Percentiles rank a stretch among this genome's conserved stretches.
Evolutionary conservation across 2,797 vertebrate genomes (phyloP).

Genomic region (Merluccius polli): DNA sequence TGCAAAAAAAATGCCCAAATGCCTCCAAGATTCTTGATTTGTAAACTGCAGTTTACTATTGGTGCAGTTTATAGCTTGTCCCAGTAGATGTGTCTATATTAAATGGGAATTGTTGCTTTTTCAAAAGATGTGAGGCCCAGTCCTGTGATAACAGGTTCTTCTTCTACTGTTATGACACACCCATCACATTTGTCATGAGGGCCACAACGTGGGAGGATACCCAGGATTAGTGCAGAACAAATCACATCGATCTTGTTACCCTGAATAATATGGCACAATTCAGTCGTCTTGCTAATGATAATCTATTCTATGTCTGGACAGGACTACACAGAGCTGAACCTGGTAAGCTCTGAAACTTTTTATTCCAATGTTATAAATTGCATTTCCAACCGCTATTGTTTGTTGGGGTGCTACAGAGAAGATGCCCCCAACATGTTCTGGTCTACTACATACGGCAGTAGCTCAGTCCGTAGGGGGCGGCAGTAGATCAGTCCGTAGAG

Average conservation of each 20-base stretch:
- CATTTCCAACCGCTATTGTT: too few species aligned
- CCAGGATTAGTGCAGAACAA: not conserved
- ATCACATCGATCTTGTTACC: not conserved
- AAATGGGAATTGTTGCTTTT: not conserved
- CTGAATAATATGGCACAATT: not conserved
- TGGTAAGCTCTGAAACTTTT: not conserved
- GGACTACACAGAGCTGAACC: not conserved
- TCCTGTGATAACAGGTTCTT: not conserved
- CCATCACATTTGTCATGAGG: not conserved
- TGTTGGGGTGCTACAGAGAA: not conserved
- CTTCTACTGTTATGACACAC: not conserved
- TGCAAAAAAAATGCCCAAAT: too few species aligned
- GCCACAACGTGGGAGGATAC: not conserved
- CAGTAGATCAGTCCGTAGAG: too few species aligned
- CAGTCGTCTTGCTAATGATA: not conserved
- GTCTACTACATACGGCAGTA: too few species aligned
- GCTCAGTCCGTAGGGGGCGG: too few species aligned
- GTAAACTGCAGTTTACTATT: too few species aligned
- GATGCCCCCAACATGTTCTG: not conserved
- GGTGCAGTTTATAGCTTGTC: too few species aligned
- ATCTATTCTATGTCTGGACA: conserved; percentile 2
- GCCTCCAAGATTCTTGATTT: too few species aligned
- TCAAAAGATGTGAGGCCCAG: not conserved
- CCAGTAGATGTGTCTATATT: too few species aligned
- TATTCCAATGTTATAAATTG: not conserved